Percentiles rank a stretch among this genome's conserved stretches.
phyloP scores from a whole-genome alignment of 2,113 vertebrate species.

The Pachycephala philippinensis region DNA sequence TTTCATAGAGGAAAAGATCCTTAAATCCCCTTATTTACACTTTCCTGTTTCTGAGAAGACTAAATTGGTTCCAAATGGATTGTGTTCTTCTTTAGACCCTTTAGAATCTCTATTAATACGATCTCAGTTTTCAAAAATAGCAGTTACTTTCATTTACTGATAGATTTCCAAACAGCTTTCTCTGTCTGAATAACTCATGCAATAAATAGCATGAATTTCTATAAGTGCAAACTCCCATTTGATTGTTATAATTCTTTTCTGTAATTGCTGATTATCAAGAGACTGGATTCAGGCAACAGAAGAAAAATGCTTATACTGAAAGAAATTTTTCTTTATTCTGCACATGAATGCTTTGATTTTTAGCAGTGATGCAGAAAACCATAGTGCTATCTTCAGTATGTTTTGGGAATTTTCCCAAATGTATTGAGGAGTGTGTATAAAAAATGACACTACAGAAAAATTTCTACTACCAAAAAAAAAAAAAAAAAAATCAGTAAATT shows the following conservation, averaged over 20 bases:
- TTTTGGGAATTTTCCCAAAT: background rate
- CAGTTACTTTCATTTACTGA: background rate
- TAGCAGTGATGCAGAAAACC: conserved; percentile 11
- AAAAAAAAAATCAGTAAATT: background rate
- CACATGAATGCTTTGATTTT: conserved; percentile 20
- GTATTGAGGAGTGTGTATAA: background rate
- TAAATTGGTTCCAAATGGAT: background rate
- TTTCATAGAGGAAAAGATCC: background rate
- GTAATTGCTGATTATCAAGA: conserved; percentile 33
- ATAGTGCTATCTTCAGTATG: background rate
- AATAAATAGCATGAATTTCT: conserved; percentile 10
- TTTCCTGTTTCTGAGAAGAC: background rate
- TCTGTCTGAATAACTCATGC: background rate
- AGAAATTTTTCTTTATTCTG: conserved; percentile 23
- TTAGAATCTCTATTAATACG: background rate
- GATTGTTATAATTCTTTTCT: conserved; percentile 7
- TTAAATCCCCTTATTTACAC: background rate
- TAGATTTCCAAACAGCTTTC: conserved; percentile 3
- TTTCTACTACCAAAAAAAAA: background rate
- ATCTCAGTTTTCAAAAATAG: conserved; percentile 2
- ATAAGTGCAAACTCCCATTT: conserved; percentile 1
- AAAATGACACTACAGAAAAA: background rate
- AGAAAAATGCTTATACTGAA: conserved; percentile 1
- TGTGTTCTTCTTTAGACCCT: background rate
- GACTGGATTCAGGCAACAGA: background rate